Evolutionary conservation across 2,113 vertebrate genomes (phyloP), one percentile per base, ranked within the genome.

Genomic region (Hydrochoerus hydrochaeris): DNA sequence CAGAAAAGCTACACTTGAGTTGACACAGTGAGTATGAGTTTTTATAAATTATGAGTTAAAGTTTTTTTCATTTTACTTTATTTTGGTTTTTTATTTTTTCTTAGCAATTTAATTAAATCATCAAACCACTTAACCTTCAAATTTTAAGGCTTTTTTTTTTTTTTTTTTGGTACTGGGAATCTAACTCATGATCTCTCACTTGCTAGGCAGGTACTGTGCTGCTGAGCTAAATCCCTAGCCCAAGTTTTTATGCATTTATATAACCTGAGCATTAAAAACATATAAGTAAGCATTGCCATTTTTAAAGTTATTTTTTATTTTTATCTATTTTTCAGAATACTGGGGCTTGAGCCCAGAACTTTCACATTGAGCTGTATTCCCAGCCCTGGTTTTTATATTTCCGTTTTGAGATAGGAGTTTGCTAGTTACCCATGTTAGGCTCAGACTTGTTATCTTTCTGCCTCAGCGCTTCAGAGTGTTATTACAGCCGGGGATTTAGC

Each of bases 1-100:
- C 44, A 99, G 99, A 89, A 99, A 99, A 98, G 99, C 99, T 95
- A 99, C 99, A 9, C 98, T 99, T 30, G 99, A 99, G 96, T 98
- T 99, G 91, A 99, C 99, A 57, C 99, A 99, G 99, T 99, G 85
- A 99, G 99, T 99, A 90, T 91, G 0, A 41, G 3, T 71, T 92
- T 96, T 78, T 94, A 92, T 78, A 12, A 41, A 67, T 8, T 83
- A 17, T 90, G 30, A 30, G 17, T 26, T 20, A 84, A 88, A 13
- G 22, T 54, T 63, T 87, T 60, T 90, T 78, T 62, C 3, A 5
- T 41, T 46, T 58, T 54, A 5, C 57, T 75, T 80, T 30, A 30
- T 14, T 54, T 54, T 80, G 7, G 14, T 12, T 77, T 46, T 75
- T 77, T 46, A 35, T 80, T 52, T 44, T 44, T 60, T 20, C 13